Conservation (phyloP, 2,113 vertebrate genomes). For the Pantherophis guttatus region DNA sequence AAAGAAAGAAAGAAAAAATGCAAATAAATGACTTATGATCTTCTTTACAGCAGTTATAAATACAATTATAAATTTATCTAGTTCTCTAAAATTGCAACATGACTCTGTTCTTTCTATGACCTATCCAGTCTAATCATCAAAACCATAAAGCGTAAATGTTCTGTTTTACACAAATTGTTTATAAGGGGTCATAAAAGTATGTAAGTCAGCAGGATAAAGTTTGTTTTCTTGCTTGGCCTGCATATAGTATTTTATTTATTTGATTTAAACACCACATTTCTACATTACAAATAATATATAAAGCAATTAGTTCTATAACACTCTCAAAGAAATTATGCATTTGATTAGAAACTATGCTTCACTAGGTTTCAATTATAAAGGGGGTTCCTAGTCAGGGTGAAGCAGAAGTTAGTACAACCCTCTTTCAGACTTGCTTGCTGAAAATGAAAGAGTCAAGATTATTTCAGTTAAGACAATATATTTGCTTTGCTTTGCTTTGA, state of each 20-base stretch:
- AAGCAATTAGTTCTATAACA: neutral
- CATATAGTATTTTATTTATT: neutral
- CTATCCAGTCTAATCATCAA: neutral
- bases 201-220: neutral
- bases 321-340: neutral
- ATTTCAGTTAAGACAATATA: neutral
- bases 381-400: neutral
- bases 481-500: slow-evolving; percentile 17
- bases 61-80: neutral
- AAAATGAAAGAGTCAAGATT: neutral
- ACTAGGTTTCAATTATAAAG: neutral
- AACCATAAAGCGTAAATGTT: neutral
- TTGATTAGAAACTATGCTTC: neutral
- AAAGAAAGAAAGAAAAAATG: neutral
- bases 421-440: neutral
- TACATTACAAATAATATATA: neutral
- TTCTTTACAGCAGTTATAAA: neutral
- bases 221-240: neutral
- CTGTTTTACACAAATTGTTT: neutral
- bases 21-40: neutral
- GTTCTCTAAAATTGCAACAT: neutral
- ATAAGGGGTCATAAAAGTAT: neutral
- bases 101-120: neutral
- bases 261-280: neutral
- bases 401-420: neutral